Evolutionary conservation across 1,140 invertebrate species (phyloP).

Genomic region (Schlechtendalia chinensis): DNA sequence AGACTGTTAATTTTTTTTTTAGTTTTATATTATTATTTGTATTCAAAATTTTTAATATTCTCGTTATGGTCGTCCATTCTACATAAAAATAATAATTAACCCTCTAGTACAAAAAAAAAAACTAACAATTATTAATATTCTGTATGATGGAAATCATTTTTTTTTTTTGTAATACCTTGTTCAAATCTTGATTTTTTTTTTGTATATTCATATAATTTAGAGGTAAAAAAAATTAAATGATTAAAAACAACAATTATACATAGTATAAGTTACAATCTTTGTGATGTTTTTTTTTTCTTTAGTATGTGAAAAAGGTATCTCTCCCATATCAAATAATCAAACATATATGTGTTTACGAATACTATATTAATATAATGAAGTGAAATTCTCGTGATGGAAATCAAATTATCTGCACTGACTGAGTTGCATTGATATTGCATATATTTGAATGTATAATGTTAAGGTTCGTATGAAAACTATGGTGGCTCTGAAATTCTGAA

Average conservation of each 20-base stretch:
- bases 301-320: not conserved
- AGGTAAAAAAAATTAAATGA: slow-evolving; percentile 3
- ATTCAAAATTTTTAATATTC: slow-evolving; percentile 39
- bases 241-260: slow-evolving; percentile 21
- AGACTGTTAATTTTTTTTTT: slow-evolving; percentile 48
- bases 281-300: not conserved
- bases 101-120: slow-evolving; percentile 33
- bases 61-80: slow-evolving; percentile 38
- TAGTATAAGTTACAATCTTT: not conserved
- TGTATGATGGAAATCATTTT: slow-evolving; percentile 2
- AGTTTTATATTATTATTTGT: slow-evolving; percentile 40
- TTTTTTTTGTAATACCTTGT: slow-evolving; percentile 24
- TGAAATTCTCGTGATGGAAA: too few relatives aligned
- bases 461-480: too few relatives aligned
- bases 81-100: slow-evolving; percentile 11
- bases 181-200: slow-evolving; percentile 20
- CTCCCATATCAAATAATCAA: too few relatives aligned
- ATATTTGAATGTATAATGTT: too few relatives aligned
- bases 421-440: too few relatives aligned
- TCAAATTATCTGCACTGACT: too few relatives aligned
- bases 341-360: too few relatives aligned
- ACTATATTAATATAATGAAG: too few relatives aligned
- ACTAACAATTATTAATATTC: slow-evolving; percentile 25
- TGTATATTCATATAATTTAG: slow-evolving; percentile 31
- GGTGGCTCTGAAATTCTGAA: too few relatives aligned